phyloP scores from a whole-genome alignment of 2,797 vertebrate genomes.

The Trachurus trachurus region DNA sequence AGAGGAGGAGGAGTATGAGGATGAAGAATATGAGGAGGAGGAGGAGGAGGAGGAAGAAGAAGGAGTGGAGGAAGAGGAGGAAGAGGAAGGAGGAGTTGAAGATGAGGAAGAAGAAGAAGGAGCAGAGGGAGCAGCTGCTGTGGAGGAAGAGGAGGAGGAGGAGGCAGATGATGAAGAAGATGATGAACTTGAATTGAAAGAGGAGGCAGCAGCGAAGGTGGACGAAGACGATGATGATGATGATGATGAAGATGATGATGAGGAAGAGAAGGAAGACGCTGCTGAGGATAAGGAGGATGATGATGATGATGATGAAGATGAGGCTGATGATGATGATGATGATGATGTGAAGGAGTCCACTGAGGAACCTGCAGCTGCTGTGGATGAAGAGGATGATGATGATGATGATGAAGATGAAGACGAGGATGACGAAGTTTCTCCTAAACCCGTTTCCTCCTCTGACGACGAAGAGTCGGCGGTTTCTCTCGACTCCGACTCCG shows the following conservation, averaged over 20 bases:
- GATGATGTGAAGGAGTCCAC: slow-evolving; percentile 10
- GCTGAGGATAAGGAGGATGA: slow-evolving; percentile 11
- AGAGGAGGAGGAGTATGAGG: background rate
- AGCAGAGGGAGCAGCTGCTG: background rate
- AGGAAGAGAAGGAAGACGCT: background rate
- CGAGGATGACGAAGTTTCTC: slow-evolving; percentile 49
- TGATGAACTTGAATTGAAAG: background rate
- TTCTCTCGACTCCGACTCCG: slow-evolving; percentile 61
- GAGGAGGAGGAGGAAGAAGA: background rate
- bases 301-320: background rate
- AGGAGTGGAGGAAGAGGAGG: background rate
- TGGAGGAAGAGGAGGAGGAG: background rate
- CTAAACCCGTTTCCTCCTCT: slow-evolving; percentile 58
- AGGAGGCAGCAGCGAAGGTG: background rate
- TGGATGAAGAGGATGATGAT: slow-evolving; percentile 18
- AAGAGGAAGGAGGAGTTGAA: background rate
- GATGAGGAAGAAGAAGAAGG: background rate
- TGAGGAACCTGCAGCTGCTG: slow-evolving; percentile 1
- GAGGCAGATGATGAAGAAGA: background rate
- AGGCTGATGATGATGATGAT: background rate
- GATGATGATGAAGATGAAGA: slow-evolving; percentile 23
- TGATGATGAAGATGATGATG: background rate
- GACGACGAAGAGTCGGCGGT: slow-evolving; percentile 61
- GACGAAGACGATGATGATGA: background rate
- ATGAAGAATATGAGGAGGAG: background rate